phyloP scores from a whole-genome alignment of 2,797 vertebrate species.

The Sibirionetta formosa region DNA sequence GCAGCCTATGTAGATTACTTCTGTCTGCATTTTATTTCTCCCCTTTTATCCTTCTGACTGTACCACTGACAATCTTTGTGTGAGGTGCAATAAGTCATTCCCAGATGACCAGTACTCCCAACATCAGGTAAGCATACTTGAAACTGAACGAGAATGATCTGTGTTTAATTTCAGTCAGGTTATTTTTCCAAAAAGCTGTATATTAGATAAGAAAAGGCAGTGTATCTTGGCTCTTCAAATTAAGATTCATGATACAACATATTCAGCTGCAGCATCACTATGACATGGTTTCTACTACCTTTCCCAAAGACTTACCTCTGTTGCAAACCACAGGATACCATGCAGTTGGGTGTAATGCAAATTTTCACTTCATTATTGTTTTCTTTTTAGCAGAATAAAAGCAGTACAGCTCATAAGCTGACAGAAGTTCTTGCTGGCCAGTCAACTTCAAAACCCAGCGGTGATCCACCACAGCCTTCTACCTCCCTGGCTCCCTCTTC shows the following conservation, averaged over 20 bases:
- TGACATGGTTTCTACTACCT: not conserved
- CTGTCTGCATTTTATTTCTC: not conserved
- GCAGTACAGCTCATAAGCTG: not conserved
- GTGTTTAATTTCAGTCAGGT: not conserved
- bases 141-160: not conserved
- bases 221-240: not conserved
- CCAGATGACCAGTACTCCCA: conserved; percentile 76
- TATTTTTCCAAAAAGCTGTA: not conserved
- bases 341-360: not conserved
- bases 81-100: conserved; percentile 83
- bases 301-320: not conserved
- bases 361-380: not conserved
- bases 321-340: not conserved
- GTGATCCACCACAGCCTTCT: not conserved
- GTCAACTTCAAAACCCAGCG: not conserved
- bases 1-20: not conserved
- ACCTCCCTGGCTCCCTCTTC: not conserved
- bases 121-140: conserved; percentile 79
- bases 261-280: not conserved
- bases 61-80: conserved; percentile 63
- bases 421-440: not conserved
- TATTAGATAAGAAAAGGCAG: not conserved
- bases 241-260: not conserved
- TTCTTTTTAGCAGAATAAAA: conserved; percentile 41
- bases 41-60: not conserved